phyloP scores from a whole-genome alignment of 2,113 vertebrate genomes.

The human (Homo sapiens) region DNA sequence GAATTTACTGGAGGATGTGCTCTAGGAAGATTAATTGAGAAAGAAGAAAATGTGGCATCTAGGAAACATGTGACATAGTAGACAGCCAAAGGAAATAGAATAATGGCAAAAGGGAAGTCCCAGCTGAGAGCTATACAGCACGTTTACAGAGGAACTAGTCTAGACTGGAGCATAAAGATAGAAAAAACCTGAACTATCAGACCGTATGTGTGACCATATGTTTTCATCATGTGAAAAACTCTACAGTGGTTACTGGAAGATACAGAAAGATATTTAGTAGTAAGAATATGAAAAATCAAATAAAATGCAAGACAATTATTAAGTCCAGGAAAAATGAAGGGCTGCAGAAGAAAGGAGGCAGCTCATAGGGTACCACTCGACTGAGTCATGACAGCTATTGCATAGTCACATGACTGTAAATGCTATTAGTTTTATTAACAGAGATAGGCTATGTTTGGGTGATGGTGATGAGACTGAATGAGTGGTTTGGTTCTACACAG shows the following conservation, averaged over 20 bases:
- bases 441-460: neutral
- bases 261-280: neutral
- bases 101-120: neutral
- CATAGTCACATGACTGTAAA: neutral
- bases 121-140: neutral
- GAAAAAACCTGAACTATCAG: neutral
- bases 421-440: neutral
- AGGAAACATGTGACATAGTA: neutral
- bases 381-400: neutral
- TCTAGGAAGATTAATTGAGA: neutral
- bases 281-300: neutral
- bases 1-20: neutral
- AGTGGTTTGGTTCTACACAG: neutral
- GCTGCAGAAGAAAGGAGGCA: neutral
- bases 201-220: neutral
- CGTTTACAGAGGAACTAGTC: neutral
- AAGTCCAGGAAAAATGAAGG: neutral
- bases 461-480: neutral
- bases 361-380: neutral
- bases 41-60: neutral
- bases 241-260: neutral
- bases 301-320: neutral
- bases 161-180: neutral
- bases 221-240: constrained; percentile 19
- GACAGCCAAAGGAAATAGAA: neutral